Conservation (phyloP, 1,140 invertebrate species). For the Polypedilum vanderplanki region DNA sequence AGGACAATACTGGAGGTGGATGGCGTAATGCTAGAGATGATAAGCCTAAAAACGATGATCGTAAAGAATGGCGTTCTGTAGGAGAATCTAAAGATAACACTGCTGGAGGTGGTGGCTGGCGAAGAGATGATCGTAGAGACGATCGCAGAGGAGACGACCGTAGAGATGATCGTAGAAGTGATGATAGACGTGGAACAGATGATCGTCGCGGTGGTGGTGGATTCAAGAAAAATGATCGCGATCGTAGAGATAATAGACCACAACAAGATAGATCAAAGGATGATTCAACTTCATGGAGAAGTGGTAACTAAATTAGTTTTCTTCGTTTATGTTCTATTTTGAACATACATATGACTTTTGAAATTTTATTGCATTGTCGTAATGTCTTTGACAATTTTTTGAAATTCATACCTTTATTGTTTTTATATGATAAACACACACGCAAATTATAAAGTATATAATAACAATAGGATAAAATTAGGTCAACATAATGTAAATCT, state of each 20-base stretch:
- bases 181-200: constrained; percentile 36
- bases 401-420: background rate
- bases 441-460: background rate
- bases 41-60: constrained; percentile 33
- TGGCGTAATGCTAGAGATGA: constrained; percentile 32
- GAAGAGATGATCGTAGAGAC: constrained; percentile 36
- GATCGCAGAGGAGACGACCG: constrained; percentile 32
- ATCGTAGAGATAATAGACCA: constrained; percentile 31
- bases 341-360: too few species aligned
- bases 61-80: constrained; percentile 24
- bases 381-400: background rate
- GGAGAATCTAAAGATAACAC: constrained; percentile 34
- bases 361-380: too few species aligned
- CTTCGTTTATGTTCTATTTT: background rate
- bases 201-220: constrained; percentile 34
- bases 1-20: constrained; percentile 33
- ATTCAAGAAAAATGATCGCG: constrained; percentile 33
- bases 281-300: constrained; percentile 31
- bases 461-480: background rate
- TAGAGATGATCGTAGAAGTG: constrained; percentile 35
- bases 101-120: constrained; percentile 27
- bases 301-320: constrained; percentile 31
- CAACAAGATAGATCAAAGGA: background rate
- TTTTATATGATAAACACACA: background rate
- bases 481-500: background rate